Base-by-base conservation (phyloP, 2,888 invertebrate genomes). In the Crocallis elinguaria region DNA sequence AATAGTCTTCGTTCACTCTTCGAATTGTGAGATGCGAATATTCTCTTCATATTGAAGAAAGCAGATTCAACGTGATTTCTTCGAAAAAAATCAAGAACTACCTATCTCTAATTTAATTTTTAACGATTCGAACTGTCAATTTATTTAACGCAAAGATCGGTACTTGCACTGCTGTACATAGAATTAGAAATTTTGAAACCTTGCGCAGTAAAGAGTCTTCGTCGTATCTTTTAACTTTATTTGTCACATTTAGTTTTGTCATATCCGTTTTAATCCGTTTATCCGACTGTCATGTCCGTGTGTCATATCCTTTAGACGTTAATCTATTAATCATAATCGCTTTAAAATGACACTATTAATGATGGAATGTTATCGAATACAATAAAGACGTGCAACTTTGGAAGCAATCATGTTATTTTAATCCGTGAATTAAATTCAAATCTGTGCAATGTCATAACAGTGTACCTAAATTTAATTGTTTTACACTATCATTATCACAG, bases 291-390 rank as follows among this genome's bases (percentile, higher is more conserved):
- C 29, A 0, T 41, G 17, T 29, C 29, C 11, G n/a, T 29, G 17
- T 19, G 19, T 35, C 25, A 19, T 39, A 33, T 30, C 29, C 42
- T 30, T 36, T 32, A 30, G 19, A 33, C 8, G 12, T 21, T 19
- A 14, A 17, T 36, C 12, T 44, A 35, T 27, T 11, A 13, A 8
- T 42, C 5, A 25, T 12, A 17, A 49, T 29, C 21, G 36, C 41
- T 36, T 48, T 29, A 23, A 27, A 23, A 17, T 50, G 23, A 19
- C 29, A 16, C 27, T 45, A 36, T 16, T 36, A 21, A 25, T 16
- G 16, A 42, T 52, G 52, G 52, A 52, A 52, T 52, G 52, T 52
- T n/a, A n/a, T 36, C 16, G 19, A 36, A n/a, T 8, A 29, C 44
- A 36, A 39, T 38, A 7, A 42, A 41, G 36, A 12, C 1, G 36